Evolutionary conservation across 2,888 invertebrate genomes (phyloP).

Genomic region (Heteromyza rotundicornis): DNA sequence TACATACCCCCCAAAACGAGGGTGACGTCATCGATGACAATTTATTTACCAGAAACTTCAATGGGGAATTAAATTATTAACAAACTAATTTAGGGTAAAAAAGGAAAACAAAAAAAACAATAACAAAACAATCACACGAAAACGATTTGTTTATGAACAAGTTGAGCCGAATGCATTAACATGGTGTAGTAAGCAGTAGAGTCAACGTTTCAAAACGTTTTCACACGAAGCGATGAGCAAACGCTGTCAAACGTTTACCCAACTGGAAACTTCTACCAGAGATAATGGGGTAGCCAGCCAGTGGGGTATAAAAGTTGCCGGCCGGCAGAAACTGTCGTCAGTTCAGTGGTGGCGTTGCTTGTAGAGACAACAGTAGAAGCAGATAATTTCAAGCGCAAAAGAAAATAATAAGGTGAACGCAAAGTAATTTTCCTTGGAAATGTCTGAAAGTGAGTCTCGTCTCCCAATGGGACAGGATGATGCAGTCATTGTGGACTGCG

Average conservation of each 20-base stretch:
- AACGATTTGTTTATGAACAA: no score
- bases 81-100: no score
- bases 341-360: slow-evolving; percentile 29
- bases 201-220: neutral
- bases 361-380: neutral
- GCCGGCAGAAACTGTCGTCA: slow-evolving; percentile 38
- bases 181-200: no score
- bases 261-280: no score
- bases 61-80: no score
- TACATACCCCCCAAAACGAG: no score
- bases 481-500: slow-evolving; percentile 28
- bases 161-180: no score
- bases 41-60: no score
- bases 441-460: slow-evolving; percentile 34
- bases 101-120: no score
- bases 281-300: neutral
- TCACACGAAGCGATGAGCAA: neutral
- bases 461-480: slow-evolving; percentile 21
- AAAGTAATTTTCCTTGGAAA: slow-evolving; percentile 21
- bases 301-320: slow-evolving; percentile 44
- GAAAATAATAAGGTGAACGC: slow-evolving; percentile 1
- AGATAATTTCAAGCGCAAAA: neutral
- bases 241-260: no score
- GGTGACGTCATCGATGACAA: no score
- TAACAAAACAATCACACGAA: no score